Percentiles rank a stretch among this genome's conserved stretches.
phyloP scores from a whole-genome alignment of 2,888 invertebrate species.

The Hedya salicella region DNA sequence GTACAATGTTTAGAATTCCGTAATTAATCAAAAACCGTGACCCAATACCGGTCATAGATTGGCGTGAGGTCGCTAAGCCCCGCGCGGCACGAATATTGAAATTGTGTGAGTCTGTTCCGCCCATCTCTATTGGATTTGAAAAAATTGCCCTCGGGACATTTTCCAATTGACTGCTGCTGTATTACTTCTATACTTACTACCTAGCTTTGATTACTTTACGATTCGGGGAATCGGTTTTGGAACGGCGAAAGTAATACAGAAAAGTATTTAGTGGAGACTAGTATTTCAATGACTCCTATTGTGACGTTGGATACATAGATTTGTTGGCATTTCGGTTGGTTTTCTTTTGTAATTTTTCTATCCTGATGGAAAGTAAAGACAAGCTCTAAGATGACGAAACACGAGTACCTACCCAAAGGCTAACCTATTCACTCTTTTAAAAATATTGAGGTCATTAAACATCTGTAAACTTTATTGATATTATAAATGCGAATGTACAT shows the following conservation, averaged over 20 bases:
- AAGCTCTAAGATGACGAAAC: no score
- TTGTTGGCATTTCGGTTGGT: no score
- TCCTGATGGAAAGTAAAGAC: no score
- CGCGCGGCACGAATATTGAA: constrained; percentile 77
- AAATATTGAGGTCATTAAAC: no score
- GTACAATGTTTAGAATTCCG: constrained; percentile 50
- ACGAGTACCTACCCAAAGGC: no score
- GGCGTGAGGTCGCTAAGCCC: constrained; percentile 47
- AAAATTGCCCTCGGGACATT: constrained; percentile 72
- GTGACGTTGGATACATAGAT: no score
- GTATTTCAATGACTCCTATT: no score
- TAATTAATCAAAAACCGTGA: constrained; percentile 54
- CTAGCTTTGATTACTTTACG: constrained; percentile 25
- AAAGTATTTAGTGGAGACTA: no score
- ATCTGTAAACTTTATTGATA: no score
- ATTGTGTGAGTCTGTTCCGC: constrained; percentile 66
- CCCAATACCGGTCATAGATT: constrained; percentile 56
- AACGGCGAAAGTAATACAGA: background rate
- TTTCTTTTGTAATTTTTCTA: no score
- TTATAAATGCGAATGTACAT: no score
- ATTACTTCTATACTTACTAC: constrained; percentile 49
- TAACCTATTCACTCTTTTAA: no score
- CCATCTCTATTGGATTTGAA: constrained; percentile 70
- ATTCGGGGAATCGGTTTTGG: constrained; percentile 16
- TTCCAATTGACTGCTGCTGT: constrained; percentile 70